Evolutionary conservation across 2,797 vertebrate genomes (phyloP), one percentile per base, ranked within the genome.

Genomic region (Melopsittacus undulatus): DNA sequence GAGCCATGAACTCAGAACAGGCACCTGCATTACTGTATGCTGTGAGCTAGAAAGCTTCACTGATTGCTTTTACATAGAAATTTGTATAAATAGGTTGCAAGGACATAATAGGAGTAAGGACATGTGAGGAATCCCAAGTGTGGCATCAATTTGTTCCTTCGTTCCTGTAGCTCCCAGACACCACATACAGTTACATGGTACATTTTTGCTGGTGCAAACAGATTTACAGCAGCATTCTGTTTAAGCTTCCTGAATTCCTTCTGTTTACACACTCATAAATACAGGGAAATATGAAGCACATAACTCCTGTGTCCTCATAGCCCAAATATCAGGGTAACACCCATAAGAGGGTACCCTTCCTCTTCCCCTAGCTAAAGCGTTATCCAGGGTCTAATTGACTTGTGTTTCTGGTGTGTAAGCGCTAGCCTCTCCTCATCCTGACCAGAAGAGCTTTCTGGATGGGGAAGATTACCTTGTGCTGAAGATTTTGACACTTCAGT

Each of bases 251-350:
- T 15, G 26, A 38, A 8, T 46, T 46, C 17, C 64, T 52, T 52
- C 24, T 45, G 49, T 59, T 49, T 10, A 3, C 13, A n/a, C 49
- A 59, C 15, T 9, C 22, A 27, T 49, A 27, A n/a, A n/a, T 5
- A 20, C 36, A 64, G 23, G 36, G 42, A 63, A 43, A 26, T 30
- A 51, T 0, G 1, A 29, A 56, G 27, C 38, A n/a, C 10, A 1
- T 17, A 16, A 38, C 8, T 23, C 34, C 40, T 6, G 54, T 16
- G 45, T 21, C 63, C 42, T 17, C 3, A 8, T 30, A 42, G 36
- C 6, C 32, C 21, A 7, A 18, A 43, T 18, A 0, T 13, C 51
- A 26, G 22, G 24, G 38, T 46, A 26, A 5, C 40, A 13, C 14
- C 57, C 18, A 24, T 9, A 1, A 13, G 13, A 46, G 34, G 34